Conservation (phyloP, 2,888 invertebrate species). For the Dendrolimus houi region DNA sequence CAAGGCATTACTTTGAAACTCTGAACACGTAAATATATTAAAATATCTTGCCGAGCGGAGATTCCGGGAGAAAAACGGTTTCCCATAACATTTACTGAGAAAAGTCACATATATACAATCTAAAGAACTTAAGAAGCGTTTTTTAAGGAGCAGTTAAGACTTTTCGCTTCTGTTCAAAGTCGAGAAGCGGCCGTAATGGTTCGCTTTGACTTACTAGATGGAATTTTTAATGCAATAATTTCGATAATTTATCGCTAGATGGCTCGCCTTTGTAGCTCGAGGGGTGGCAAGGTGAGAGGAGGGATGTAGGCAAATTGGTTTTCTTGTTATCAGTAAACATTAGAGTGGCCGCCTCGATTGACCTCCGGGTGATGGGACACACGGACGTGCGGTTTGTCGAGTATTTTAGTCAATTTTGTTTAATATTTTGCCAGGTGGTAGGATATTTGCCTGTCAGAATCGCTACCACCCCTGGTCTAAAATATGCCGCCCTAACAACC, state of each 20-base stretch:
- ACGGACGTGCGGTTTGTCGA: constrained; percentile 12
- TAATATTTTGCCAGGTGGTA: no score
- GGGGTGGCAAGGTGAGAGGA: constrained; percentile 27
- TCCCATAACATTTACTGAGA: constrained; percentile 56
- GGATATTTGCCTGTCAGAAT: no score
- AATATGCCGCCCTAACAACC: not conserved
- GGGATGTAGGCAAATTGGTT: constrained; percentile 49
- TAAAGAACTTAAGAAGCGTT: constrained; percentile 11
- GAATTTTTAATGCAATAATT: constrained; percentile 86
- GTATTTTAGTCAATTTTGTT: no score
- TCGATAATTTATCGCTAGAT: constrained; percentile 78
- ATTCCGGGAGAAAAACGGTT: constrained; percentile 40
- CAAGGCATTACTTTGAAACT: constrained; percentile 1
- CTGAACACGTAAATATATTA: constrained; percentile 2
- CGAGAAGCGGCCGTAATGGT: constrained; percentile 56
- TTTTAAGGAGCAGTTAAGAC: not conserved
- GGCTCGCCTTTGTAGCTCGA: constrained; percentile 61
- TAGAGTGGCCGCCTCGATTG: constrained; percentile 52
- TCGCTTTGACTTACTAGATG: constrained; percentile 83
- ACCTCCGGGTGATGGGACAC: constrained; percentile 41
- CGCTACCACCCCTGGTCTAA: not conserved
- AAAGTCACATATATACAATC: constrained; percentile 31
- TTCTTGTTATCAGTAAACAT: constrained; percentile 65
- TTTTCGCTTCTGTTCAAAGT: not conserved
- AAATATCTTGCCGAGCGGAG: constrained; percentile 3